Conservation (phyloP, 2,888 invertebrate genomes). For the Apocheima hispidaria region DNA sequence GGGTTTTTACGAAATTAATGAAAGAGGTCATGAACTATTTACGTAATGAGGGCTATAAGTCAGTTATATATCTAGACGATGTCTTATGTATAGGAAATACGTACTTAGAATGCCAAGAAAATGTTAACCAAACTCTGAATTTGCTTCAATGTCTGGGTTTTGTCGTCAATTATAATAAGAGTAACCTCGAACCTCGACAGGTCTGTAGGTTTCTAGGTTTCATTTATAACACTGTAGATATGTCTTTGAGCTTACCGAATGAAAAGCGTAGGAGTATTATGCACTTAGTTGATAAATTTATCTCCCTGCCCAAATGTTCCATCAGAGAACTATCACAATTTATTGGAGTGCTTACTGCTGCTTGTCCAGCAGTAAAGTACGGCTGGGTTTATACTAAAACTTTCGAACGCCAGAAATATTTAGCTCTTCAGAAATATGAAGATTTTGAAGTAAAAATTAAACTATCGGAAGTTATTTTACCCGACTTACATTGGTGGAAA, state of each 20-base stretch:
- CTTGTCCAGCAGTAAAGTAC: constrained; percentile 7
- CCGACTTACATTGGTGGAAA: constrained; percentile 31
- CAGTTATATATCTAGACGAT: constrained; percentile 38
- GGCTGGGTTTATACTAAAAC: constrained; percentile 31
- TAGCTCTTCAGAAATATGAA: constrained; percentile 19
- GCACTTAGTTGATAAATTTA: neutral
- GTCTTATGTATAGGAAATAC: constrained; percentile 26
- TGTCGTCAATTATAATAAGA: constrained; percentile 4
- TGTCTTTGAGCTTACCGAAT: constrained; percentile 21
- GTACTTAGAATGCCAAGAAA: constrained; percentile 22
- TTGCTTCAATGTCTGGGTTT: constrained; percentile 30
- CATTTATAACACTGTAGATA: constrained; percentile 18
- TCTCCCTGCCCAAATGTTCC: constrained; percentile 16
- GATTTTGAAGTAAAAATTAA: constrained; percentile 24
- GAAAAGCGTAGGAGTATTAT: constrained; percentile 21
- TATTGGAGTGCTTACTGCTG: neutral
- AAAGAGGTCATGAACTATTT: constrained; percentile 30
- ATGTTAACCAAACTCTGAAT: constrained; percentile 16
- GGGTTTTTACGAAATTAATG: constrained; percentile 39
- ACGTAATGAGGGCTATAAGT: constrained; percentile 29
- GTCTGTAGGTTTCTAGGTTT: constrained; percentile 27
- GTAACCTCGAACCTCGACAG: constrained; percentile 27
- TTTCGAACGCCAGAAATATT: constrained; percentile 28
- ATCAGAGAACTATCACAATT: constrained; percentile 9
- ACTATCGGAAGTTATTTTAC: constrained; percentile 7